Evolutionary conservation across 2,797 vertebrate genomes (phyloP).

Genomic region (Staurois parvus): DNA sequence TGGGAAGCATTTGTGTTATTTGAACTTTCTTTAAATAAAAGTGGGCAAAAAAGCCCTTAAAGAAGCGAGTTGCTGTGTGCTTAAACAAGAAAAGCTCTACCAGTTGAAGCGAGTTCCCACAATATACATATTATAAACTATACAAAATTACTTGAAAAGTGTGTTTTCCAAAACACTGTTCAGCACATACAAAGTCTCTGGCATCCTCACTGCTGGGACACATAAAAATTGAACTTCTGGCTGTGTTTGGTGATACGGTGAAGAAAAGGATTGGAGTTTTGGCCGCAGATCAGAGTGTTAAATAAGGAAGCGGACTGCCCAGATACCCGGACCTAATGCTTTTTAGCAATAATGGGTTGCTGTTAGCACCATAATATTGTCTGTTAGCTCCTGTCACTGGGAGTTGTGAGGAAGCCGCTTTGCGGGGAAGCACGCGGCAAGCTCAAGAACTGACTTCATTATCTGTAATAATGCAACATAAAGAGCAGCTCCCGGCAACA

Average conservation of each 20-base stretch:
- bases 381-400: conserved; percentile 14
- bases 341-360: conserved; percentile 31
- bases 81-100: too few relatives aligned
- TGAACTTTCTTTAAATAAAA: too few relatives aligned
- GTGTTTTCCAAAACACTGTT: too few relatives aligned
- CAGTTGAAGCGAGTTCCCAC: too few relatives aligned
- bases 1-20: too few relatives aligned
- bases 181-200: too few relatives aligned
- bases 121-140: too few relatives aligned
- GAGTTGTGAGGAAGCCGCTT: conserved; percentile 11
- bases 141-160: too few relatives aligned
- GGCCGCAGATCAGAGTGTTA: conserved; percentile 52
- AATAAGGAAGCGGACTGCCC: conserved; percentile 16
- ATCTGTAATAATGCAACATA: too few relatives aligned
- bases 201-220: conserved; percentile 20
- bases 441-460: not conserved
- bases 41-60: too few relatives aligned
- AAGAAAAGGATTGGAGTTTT: conserved; percentile 28
- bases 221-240: conserved; percentile 18
- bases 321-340: conserved; percentile 30
- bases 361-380: conserved; percentile 6
- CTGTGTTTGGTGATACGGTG: not conserved
- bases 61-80: too few relatives aligned
- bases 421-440: conserved; percentile 23
- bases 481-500: too few relatives aligned